phyloP scores from a whole-genome alignment of 2,797 vertebrate genomes.

The Lophius americanus region DNA sequence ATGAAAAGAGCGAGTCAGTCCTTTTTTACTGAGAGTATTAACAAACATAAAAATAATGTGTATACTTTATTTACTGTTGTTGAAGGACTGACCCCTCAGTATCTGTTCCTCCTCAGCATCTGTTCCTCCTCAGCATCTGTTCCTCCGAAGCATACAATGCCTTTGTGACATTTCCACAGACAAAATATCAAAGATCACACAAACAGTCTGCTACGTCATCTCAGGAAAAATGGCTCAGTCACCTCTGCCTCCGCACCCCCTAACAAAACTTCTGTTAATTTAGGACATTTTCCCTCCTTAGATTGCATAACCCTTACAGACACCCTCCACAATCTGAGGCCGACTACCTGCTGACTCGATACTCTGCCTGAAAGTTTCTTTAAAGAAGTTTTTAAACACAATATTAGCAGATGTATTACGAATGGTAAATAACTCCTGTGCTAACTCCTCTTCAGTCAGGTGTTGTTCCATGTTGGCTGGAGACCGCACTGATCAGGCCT shows the following conservation, averaged over 20 bases:
- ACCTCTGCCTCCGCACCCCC: no score
- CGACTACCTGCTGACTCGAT: not conserved
- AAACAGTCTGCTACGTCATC: no score
- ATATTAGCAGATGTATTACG: not conserved
- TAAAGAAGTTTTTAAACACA: not conserved
- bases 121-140: not conserved
- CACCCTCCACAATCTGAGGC: no score
- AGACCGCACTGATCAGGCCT: not conserved
- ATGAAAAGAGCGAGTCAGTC: not conserved
- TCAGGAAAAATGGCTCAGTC: no score
- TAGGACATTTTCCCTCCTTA: no score
- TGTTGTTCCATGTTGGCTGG: not conserved
- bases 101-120: no score
- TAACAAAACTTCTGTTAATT: no score
- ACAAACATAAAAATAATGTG: not conserved
- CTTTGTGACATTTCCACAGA: not conserved
- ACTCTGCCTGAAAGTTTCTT: not conserved
- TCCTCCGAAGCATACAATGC: not conserved
- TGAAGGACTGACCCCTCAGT: not conserved
- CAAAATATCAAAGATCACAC: not conserved
- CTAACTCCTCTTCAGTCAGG: not conserved
- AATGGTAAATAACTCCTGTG: not conserved
- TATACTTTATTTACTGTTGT: not conserved
- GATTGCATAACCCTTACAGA: no score
- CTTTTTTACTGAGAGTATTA: not conserved